Evolutionary conservation across 2,888 invertebrate species (phyloP), one percentile per base, ranked within the genome.

Genomic region (Shargacucullia verbasci): DNA sequence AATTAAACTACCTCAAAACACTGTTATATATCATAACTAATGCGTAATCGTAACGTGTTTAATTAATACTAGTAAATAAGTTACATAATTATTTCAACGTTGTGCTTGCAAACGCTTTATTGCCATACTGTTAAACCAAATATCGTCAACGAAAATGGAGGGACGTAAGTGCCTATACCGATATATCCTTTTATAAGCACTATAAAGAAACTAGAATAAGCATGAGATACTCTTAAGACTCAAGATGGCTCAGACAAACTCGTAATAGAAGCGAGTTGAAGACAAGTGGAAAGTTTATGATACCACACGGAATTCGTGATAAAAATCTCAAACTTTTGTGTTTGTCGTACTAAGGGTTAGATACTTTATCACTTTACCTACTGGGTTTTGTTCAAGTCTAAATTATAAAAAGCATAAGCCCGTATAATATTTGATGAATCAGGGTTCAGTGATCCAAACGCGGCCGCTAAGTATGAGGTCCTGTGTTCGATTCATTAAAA

Each of bases 161-260:
- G 27, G 39, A 40, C 31, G 13, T 46, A n/a, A n/a, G n/a, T n/a
- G n/a, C n/a, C n/a, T n/a, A 41, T 49, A 46, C 47, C 34, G 38
- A 55, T 55, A 48, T 68, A 46, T 64, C 48, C 27, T 59, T 70
- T 68, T 70, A 70, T 55, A 37, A 8, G 12, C 12, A 41, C 70
- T 64, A 53, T 70, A 56, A 70, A 56, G 35, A 56, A 65, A 65
- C 59, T 59, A 65, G 66, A 70, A 65, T 70, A 70, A 59, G 59
- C 41, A 65, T 56, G 50, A 69, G 66, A 40, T 50, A 14, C 45
- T 63, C 25, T 41, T 41, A 40, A 53, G 43, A 43, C 41, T 47
- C 20, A 34, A 61, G 41, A 58, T 66, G 54, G 48, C 52, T 65
- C 53, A 60, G 67, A 40, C 33, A 20, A 52, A 60, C 67, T 60